Evolutionary conservation across 2,888 invertebrate species (phyloP), one percentile per base, ranked within the genome.

Genomic region (Tetragnatha montana): DNA sequence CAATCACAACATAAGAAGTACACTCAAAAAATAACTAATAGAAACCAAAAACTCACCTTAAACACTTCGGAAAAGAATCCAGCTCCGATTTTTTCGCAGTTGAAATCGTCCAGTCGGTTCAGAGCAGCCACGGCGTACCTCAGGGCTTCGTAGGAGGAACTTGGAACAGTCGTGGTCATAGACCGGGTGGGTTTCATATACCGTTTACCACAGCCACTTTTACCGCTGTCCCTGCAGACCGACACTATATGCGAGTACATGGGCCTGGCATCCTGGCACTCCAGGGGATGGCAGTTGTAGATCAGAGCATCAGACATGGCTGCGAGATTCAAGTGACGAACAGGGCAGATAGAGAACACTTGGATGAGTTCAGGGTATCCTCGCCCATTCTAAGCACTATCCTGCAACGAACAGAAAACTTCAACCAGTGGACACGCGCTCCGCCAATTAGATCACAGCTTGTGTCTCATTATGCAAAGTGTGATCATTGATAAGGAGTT

Each of bases 51-150:
- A 35, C 95, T 95, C 94, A 98, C 99, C 97, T 98, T 98, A 94
- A 97, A 98, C 91, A 99, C 98, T 95, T 98, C 98, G 6, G 98
- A 98, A 95, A 98, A 99, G 94, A 99, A 99, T 91, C 99, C 99
- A 49, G 96, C 95, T 79, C 98, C 99, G 93, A 99, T 97, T 94
- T 97, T 97, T 94, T 98, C 98, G 93, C 96, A 95, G 92, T 96
- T 95, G 94, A 99, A 98, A 95, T 99, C 98, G 94, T 98, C 98
- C 92, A 98, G 95, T 75, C 98, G 96, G 93, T 98, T 97, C 84
- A 99, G 95, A 74, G 97, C 97, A 80, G 98, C 97, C 87, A 98
- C 98, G 79, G 98, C 98, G 92, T 97, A 97, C 93, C 96, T 95
- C 83, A 98, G 94, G 73, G 98, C 98, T 92, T 96, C 96, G 94